These are phyloP conservation scores for Mimachlamys varia DNA, from an alignment of 2,888 invertebrate species.

Conservation along the genomic window DNA sequence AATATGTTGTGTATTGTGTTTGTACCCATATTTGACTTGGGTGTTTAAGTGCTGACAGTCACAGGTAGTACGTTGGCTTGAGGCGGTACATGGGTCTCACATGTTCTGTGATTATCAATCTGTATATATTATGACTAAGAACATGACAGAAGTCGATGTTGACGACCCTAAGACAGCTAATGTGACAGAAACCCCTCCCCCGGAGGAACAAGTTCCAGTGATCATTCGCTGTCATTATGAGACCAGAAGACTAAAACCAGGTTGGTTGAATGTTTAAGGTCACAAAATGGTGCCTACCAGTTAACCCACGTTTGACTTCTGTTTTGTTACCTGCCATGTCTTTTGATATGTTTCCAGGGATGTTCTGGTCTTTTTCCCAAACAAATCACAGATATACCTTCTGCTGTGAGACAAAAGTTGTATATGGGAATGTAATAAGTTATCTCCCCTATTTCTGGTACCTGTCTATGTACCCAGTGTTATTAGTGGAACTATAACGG, in stretches of 20 bases:
- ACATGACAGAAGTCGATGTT: slow-evolving; percentile 28
- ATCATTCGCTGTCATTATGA: background rate
- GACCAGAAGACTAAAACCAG: background rate
- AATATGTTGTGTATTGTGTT: background rate
- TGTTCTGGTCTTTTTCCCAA: no score
- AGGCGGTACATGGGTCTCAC: background rate
- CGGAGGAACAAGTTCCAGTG: background rate
- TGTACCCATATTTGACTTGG: slow-evolving; percentile 10
- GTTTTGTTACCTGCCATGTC: no score
- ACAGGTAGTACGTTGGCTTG: background rate
- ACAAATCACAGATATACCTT: no score
- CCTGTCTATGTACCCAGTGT: no score
- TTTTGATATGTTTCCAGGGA: no score
- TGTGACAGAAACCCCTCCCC: slow-evolving; percentile 1
- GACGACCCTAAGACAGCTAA: background rate
- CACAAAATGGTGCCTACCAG: background rate
- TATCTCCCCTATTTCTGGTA: no score
- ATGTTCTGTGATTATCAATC: background rate
- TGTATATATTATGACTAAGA: slow-evolving; percentile 18
- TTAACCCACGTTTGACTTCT: no score
- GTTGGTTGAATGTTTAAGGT: background rate
- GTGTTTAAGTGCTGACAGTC: background rate
- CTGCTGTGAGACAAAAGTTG: no score
- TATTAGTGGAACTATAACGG: no score
- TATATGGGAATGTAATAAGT: no score